Conservation (phyloP, 2,113 vertebrate species). For the Bufo bufo region DNA sequence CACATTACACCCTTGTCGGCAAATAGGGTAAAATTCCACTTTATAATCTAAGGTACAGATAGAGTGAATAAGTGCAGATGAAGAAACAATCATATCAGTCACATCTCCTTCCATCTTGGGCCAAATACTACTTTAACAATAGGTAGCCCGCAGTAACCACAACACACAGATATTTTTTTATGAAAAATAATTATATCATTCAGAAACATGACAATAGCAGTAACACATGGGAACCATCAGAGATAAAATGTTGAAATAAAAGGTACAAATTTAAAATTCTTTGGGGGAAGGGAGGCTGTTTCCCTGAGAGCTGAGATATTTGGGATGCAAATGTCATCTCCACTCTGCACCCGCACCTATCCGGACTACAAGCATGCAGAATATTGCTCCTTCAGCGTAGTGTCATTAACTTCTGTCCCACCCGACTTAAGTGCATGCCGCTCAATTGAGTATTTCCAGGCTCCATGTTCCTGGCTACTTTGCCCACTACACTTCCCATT, state of each 20-base stretch:
- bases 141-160: neutral
- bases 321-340: slow-evolving; percentile 5
- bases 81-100: no score
- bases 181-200: slow-evolving; percentile 58
- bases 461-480: neutral
- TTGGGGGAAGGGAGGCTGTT: slow-evolving; percentile 55
- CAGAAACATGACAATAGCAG: slow-evolving; percentile 48
- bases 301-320: slow-evolving; percentile 58
- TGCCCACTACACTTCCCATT: slow-evolving; percentile 15
- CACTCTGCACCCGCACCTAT: slow-evolving; percentile 48
- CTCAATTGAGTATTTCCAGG: neutral
- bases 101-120: no score
- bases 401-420: neutral
- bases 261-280: slow-evolving; percentile 57
- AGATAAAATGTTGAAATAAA: slow-evolving; percentile 53
- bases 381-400: slow-evolving; percentile 52
- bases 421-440: slow-evolving; percentile 7
- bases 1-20: no score
- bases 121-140: no score
- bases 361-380: slow-evolving; percentile 39
- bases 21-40: no score
- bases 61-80: no score
- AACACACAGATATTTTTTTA: slow-evolving; percentile 32
- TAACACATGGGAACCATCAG: slow-evolving; percentile 51
- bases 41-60: no score